These are phyloP conservation scores for Drosophila pandora DNA, from an alignment of 1,140 invertebrate genomes.

Conservation along the genomic window DNA sequence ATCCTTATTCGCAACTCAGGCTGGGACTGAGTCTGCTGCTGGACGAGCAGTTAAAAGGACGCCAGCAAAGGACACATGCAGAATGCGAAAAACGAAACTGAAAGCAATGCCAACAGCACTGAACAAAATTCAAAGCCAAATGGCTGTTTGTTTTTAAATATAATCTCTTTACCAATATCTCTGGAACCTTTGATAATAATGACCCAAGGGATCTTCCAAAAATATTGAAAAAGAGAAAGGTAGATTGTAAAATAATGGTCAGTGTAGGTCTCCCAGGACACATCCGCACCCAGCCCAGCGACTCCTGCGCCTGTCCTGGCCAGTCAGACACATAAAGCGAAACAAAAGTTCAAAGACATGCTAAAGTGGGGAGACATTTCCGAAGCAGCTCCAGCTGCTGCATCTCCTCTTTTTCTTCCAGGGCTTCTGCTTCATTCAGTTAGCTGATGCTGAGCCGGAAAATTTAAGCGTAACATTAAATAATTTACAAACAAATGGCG, in stretches of 20 bases:
- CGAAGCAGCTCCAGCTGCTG: constrained; percentile 29
- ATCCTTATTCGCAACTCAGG: constrained; percentile 32
- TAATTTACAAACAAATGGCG: constrained; percentile 81
- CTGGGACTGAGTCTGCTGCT: constrained; percentile 22
- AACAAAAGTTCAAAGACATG: constrained; percentile 74
- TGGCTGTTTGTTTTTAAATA: background rate
- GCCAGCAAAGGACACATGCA: constrained; percentile 68
- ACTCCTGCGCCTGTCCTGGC: constrained; percentile 27
- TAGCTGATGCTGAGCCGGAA: constrained; percentile 68
- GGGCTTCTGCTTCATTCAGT: constrained; percentile 29
- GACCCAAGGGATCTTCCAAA: background rate
- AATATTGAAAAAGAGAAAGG: background rate
- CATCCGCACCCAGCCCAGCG: constrained; percentile 6
- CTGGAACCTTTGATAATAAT: background rate
- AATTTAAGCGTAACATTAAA: constrained; percentile 82
- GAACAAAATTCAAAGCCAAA: constrained; percentile 1
- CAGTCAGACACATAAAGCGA: constrained; percentile 60
- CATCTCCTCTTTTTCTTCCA: constrained; percentile 5
- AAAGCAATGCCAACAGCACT: constrained; percentile 49
- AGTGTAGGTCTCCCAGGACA: constrained; percentile 20
- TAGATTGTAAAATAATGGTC: background rate
- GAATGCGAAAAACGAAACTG: constrained; percentile 73
- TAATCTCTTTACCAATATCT: too few relatives aligned
- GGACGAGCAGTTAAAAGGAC: constrained; percentile 71
- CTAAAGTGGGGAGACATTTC: constrained; percentile 29